Evolutionary conservation across 2,888 invertebrate genomes (phyloP), one percentile per base, ranked within the genome.

Genomic region (Coleophora flavipennella): DNA sequence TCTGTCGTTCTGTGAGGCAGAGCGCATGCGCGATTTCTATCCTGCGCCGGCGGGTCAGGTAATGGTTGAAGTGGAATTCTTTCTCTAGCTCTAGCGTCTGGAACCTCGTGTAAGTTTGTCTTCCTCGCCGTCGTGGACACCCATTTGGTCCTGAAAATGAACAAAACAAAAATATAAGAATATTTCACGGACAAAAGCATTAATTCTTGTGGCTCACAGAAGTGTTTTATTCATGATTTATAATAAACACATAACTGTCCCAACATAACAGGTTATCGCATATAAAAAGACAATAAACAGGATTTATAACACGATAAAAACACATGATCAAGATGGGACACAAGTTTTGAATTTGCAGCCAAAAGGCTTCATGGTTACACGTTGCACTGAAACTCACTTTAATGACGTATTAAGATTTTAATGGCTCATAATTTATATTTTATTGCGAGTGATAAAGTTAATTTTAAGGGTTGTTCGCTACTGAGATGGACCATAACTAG

Each of bases 1-100:
- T 97, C 87, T 97, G 97, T 64, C 97, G 88, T 85, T 97, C 97
- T 58, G 97, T 96, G 61, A 97, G 90, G 79, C 96, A 96, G 44
- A 98, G 91, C 41, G 96, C 95, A 80, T 97, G 97, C 34, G 97
- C 97, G 59, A 97, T 97, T 85, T 98, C 97, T 85, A 97, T 97
- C 86, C 97, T 90, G 78, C 97, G 91, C 74, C 97, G 89, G 71
- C 98, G 90, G 60, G 97, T 97, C 78, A 98, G 88, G 84, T 98
- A 98, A 73, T 97, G 96, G 86, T 97, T 98, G 87, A 96, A 97
- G 74, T 97, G 96, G 87, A 98, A 98, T 88, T 98, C 98, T 85
- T 97, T 97, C 83, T 98, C 98, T 81, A 98, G 89, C 77, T 98
- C 97, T 84, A 97, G 87, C 14, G 98, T 98, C 85, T 99, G 98